These are phyloP conservation scores for Anastrepha obliqua DNA, from an alignment of 1,140 invertebrate genomes.

Conservation along the genomic window DNA sequence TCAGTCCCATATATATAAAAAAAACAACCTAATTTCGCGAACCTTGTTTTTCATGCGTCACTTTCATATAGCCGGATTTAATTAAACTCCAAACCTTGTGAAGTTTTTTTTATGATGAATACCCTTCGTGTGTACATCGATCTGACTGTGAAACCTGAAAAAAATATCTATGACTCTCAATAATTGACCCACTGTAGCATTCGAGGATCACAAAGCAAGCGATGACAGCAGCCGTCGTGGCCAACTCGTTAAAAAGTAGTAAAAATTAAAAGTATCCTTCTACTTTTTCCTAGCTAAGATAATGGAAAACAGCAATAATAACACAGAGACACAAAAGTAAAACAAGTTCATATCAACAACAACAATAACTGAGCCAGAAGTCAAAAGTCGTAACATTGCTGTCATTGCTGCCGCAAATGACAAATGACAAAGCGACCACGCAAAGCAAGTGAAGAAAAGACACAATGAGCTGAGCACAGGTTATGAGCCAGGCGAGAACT, in stretches of 20 bases:
- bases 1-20: no score
- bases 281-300: not conserved
- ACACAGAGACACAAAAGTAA: not conserved
- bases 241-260: constrained; percentile 40
- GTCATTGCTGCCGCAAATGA: constrained; percentile 29
- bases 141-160: no score
- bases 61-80: no score
- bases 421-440: constrained; percentile 1
- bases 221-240: not conserved
- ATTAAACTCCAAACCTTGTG: no score
- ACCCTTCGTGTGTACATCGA: no score
- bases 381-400: constrained; percentile 26
- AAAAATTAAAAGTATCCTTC: constrained; percentile 37
- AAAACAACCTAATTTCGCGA: no score
- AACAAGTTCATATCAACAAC: not conserved
- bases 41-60: no score
- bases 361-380: not conserved
- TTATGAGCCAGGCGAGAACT: not conserved
- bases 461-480: not conserved
- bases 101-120: no score
- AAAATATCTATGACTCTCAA: no score
- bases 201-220: no score
- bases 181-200: not conserved
- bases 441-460: not conserved
- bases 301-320: not conserved